phyloP scores from a whole-genome alignment of 2,888 invertebrate genomes.

The Himalopsyche tibetana region DNA sequence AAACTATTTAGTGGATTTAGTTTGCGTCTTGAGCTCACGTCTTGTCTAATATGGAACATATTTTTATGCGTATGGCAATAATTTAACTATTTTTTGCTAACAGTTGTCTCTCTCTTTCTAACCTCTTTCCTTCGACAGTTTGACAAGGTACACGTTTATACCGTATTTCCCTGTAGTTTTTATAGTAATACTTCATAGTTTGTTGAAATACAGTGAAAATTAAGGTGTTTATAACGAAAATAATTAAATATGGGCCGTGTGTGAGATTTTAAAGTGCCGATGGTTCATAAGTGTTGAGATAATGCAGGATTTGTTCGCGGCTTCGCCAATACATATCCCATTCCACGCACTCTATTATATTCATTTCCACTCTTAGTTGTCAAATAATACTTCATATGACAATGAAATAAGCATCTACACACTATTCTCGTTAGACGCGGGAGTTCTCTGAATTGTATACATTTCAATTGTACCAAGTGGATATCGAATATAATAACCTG shows the following conservation, averaged over 20 bases:
- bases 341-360: conserved; percentile 28
- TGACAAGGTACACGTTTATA: conserved; percentile 65
- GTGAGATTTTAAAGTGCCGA: conserved; percentile 61
- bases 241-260: conserved; percentile 43
- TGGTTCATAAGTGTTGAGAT: conserved; percentile 66
- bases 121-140: conserved; percentile 65
- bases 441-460: too few species aligned
- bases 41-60: too few species aligned
- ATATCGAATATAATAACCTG: not conserved
- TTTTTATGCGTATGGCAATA: conserved; percentile 25
- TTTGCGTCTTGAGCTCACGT: too few species aligned
- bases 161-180: conserved; percentile 47
- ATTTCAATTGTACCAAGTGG: too few species aligned
- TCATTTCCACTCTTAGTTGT: conserved; percentile 1
- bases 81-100: conserved; percentile 4
- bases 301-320: conserved; percentile 65
- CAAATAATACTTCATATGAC: conserved; percentile 41
- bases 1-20: too few species aligned
- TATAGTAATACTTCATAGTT: conserved; percentile 22
- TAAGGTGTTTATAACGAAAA: conserved; percentile 49
- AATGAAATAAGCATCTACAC: not conserved
- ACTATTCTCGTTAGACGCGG: not conserved
- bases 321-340: conserved; percentile 10
- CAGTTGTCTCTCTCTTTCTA: conserved; percentile 60
- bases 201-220: conserved; percentile 44